Conservation (phyloP, 37 sponge, comb jelly and placozoan genomes). For the Geodia barretti region DNA sequence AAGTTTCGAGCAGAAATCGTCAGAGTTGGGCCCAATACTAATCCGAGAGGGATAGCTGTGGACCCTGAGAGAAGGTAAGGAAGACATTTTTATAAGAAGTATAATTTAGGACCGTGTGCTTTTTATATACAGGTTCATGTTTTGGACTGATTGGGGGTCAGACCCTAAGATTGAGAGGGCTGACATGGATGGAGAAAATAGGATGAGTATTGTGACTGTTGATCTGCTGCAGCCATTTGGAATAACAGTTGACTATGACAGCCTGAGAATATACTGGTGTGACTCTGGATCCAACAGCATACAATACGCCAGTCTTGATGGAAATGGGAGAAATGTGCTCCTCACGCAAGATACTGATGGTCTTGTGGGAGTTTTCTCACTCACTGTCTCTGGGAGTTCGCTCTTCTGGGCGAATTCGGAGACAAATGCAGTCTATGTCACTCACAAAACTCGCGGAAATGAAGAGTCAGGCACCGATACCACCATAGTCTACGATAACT, state of each 20-base stretch:
- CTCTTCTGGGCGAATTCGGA: conserved; percentile 79
- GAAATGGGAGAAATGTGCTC: conserved; percentile 11
- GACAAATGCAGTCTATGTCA: conserved; percentile 13
- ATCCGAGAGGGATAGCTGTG: conserved; percentile 25
- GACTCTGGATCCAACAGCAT: conserved; percentile 29
- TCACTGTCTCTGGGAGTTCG: conserved; percentile 42
- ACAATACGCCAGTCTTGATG: conserved; percentile 31
- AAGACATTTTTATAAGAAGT: too few species aligned
- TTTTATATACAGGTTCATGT: too few species aligned
- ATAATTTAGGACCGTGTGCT: too few species aligned
- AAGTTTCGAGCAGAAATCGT: conserved; percentile 9
- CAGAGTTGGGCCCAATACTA: conserved; percentile 11
- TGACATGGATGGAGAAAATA: conserved; percentile 63
- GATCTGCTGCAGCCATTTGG: conserved; percentile 48
- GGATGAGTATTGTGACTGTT: conserved; percentile 16
- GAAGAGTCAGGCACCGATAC: too few species aligned
- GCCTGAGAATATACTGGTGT: conserved; percentile 32
- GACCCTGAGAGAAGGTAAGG: too few species aligned
- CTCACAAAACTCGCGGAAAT: conserved; percentile 8
- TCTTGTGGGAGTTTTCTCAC: conserved; percentile 40
- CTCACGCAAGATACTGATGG: background rate
- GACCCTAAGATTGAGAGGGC: conserved; percentile 53
- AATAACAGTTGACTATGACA: conserved; percentile 33
- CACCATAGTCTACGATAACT: background rate
- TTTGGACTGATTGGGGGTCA: conserved; percentile 73